A percentile compares a stretch with the other conserved stretches of the same genome.
Evolutionary conservation across 2,888 invertebrate genomes (phyloP).

Genomic region (Cryptocephalus primarius): DNA sequence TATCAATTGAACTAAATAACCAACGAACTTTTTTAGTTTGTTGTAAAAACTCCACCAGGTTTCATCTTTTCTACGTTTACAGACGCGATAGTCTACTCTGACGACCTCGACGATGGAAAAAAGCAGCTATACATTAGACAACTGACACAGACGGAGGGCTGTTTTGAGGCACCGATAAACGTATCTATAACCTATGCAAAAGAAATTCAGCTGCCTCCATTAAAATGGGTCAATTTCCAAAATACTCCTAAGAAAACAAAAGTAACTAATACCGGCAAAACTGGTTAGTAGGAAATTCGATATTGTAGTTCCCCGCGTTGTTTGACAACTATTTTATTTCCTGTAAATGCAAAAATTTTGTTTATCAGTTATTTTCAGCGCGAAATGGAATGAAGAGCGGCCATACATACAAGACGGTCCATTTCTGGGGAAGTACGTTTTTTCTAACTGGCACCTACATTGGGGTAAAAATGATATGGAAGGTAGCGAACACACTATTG

Average conservation of each 20-base stretch:
- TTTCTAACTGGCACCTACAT: slow-evolving; percentile 59
- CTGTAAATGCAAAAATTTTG: not conserved
- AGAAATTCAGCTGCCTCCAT: slow-evolving; percentile 36
- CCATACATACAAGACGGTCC: slow-evolving; percentile 52
- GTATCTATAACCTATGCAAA: slow-evolving; percentile 32
- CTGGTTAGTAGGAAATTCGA: slow-evolving; percentile 37
- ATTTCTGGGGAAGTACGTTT: slow-evolving; percentile 46
- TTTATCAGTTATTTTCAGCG: slow-evolving; percentile 45
- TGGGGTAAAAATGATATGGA: slow-evolving; percentile 52
- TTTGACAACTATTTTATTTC: not conserved
- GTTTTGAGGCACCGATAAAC: slow-evolving; percentile 38
- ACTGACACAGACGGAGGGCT: slow-evolving; percentile 25
- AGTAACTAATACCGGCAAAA: slow-evolving; percentile 56
- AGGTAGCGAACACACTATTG: slow-evolving; percentile 56
- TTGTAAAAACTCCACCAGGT: too few species aligned
- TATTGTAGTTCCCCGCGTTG: not conserved
- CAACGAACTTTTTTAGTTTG: too few species aligned
- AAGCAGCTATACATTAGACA: slow-evolving; percentile 15
- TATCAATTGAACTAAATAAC: too few species aligned
- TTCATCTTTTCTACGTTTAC: too few species aligned
- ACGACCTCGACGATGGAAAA: not conserved
- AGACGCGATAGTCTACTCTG: too few species aligned
- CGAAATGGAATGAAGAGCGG: slow-evolving; percentile 49
- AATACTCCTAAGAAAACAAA: slow-evolving; percentile 51
- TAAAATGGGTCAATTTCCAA: slow-evolving; percentile 49